A percentile compares a stretch with the other conserved stretches of the same genome.
Conservation (phyloP, 2,113 vertebrate genomes). For the Xiphophorus hellerii region DNA sequence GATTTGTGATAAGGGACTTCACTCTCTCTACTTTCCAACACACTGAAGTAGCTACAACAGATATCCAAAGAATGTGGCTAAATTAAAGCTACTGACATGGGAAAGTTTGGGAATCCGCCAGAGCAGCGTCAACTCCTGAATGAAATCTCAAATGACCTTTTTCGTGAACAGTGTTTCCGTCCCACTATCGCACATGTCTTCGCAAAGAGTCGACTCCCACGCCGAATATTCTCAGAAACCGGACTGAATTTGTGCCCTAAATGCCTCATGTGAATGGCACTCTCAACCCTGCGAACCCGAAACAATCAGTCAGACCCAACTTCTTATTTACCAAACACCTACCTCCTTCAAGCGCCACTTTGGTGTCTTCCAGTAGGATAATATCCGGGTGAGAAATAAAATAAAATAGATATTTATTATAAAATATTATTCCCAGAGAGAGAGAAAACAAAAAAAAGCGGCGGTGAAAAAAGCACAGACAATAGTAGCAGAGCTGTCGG, state of each 20-base stretch:
- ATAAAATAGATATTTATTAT: neutral
- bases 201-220: neutral
- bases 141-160: conserved; percentile 22
- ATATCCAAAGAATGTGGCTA: neutral
- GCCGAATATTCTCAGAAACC: neutral
- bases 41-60: neutral
- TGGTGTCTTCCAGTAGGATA: conserved; percentile 63
- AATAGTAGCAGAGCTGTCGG: conserved; percentile 61
- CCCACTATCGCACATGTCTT: neutral
- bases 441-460: conserved; percentile 11
- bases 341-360: conserved; percentile 81
- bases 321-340: conserved; percentile 37
- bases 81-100: conserved; percentile 7
- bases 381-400: conserved; percentile 26
- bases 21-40: neutral
- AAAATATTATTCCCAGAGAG: conserved; percentile 10
- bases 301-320: conserved; percentile 47
- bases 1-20: neutral
- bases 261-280: conserved; percentile 1
- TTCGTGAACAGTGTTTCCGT: neutral
- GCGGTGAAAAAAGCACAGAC: conserved; percentile 25
- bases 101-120: conserved; percentile 45
- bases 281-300: conserved; percentile 12
- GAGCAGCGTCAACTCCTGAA: conserved; percentile 8
- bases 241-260: neutral